Base-by-base conservation (phyloP, 2,888 invertebrate species). In the Hypena proboscidalis region DNA sequence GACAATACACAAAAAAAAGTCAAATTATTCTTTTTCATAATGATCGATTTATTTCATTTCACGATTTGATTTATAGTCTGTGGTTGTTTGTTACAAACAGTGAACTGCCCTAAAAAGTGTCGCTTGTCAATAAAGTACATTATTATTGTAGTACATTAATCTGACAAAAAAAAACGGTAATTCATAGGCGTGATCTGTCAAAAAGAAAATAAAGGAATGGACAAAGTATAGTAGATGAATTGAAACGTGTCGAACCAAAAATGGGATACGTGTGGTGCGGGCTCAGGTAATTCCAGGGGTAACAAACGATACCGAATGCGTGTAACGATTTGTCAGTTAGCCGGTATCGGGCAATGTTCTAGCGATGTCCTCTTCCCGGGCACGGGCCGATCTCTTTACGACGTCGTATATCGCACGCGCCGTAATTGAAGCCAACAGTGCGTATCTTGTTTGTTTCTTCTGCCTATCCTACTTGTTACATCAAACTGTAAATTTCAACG, bases 351-450 rank as follows among this genome's bases (percentile, higher is more conserved):
- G 42, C 13, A 58, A 47, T 43, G 53, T 57, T 55, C 36, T 31
- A 48, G 50, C 36, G 41, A 40, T 36, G 41, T 45, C 58, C 45
- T 46, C 46, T 32, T 23, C 25, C 33, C 27, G 10, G 26, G 21
- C 20, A 39, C 47, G 39, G 34, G 55, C 48, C 44, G 43, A 65
- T 53, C 56, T 60, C 63, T 76, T 77, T 79, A 78, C 70, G 72
- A 67, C 63, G 58, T 64, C 63, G 55, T 71, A 69, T 73, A 73
- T 65, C 58, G 70, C 63, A 64, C 54, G 56, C 46, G 55, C 57
- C 37, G 67, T 79, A 77, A 78, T 77, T 77, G 75, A 72, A 72
- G 38, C 56, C 74, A 79, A 55, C 78, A 70, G 74, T 60, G 74
- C 81, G 72, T 77, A 69, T 57, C 70, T 66, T 72, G 66, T 72